phyloP scores from a whole-genome alignment of 2,113 vertebrate species.

The Corydoras sp. region DNA sequence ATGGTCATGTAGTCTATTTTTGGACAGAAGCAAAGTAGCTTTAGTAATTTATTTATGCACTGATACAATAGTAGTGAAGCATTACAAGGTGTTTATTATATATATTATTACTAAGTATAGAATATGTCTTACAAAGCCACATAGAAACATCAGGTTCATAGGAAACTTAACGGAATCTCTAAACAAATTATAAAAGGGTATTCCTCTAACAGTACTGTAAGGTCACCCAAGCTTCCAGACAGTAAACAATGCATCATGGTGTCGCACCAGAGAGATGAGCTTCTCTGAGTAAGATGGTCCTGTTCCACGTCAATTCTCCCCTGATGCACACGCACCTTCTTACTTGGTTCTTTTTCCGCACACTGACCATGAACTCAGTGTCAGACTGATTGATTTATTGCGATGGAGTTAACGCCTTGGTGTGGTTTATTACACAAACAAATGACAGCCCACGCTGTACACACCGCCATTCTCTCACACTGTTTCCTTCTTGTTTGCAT shows the following conservation, averaged over 20 bases:
- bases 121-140: neutral
- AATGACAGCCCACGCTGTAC: constrained; percentile 7
- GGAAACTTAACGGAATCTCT: neutral
- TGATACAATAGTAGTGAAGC: no score
- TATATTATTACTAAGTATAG: no score
- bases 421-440: constrained; percentile 28
- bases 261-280: constrained; percentile 4
- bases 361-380: constrained; percentile 14
- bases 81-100: no score
- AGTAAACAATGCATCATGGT: constrained; percentile 28
- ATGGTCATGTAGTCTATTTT: no score
- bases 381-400: constrained; percentile 17
- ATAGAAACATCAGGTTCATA: neutral
- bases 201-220: neutral
- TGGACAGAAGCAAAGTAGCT: no score
- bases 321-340: constrained; percentile 2
- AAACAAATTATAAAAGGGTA: neutral
- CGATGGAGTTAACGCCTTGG: constrained; percentile 8
- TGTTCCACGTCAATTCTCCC: constrained; percentile 11
- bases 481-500: neutral
- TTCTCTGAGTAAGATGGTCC: constrained; percentile 8
- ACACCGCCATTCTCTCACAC: neutral
- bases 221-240: neutral
- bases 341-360: neutral
- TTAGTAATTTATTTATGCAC: no score